Evolutionary conservation across 1,140 invertebrate species (phyloP), one percentile per base, ranked within the genome.

Genomic region (Pseudomyrmex dendroicus): DNA sequence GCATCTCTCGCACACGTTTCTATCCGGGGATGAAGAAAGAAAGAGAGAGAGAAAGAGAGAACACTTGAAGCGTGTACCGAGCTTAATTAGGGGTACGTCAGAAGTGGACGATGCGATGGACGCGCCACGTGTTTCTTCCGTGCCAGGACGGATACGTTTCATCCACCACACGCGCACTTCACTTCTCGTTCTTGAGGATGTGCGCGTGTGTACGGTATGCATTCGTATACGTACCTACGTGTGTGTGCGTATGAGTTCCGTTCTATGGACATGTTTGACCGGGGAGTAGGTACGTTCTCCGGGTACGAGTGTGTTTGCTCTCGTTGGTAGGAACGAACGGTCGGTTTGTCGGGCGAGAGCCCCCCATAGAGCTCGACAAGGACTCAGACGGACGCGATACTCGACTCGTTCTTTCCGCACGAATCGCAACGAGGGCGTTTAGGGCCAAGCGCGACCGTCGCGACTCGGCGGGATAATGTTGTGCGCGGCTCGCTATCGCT

Each of bases 11-110:
- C 20, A 17, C 15, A 44, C 44, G 54, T 67, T 48, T 80, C 56
- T 48, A 46, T 25, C 20, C 35, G 25, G 64, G 57, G 44, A 35
- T 54, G 54, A 78, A 68, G 64, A 46, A 70, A 25, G 20, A 25
- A 2, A 13, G 54, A 22, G 25, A 66, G 9, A 66, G 67, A 2
- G 64, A 48, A 54, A 78, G 54, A 68, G 83, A 85, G 77, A 61
- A 73, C 76, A 83, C 86, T 88, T 72, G 78, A 88, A 84, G 61
- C 86, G 66, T 82, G 86, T 88, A 82, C 73, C 77, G 72, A 76
- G 83, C 86, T 87, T 88, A 88, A 88, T 88, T 88, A 88, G 87
- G 87, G 87, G 84, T 88, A 83, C 62, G 56, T 61, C 61, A 50
- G 64, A 46, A 85, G 66, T 84, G 86, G 74, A 80, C 82, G 86